Evolutionary conservation across 2,888 invertebrate species (phyloP).

Genomic region (Ophonus ardosiacus): DNA sequence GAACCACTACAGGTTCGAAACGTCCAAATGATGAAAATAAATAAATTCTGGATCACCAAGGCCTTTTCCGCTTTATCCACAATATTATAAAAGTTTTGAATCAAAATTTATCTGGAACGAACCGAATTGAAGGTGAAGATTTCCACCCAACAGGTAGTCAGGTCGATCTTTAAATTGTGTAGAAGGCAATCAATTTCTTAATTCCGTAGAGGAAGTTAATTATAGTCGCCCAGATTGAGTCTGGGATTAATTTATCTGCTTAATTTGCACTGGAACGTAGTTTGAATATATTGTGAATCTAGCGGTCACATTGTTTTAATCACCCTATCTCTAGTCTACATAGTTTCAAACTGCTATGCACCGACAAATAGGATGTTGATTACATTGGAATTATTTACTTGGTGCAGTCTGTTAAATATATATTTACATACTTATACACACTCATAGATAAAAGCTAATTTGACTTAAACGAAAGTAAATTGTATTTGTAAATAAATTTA

Average conservation of each 20-base stretch:
- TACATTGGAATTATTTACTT: neutral
- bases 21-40: too few species aligned
- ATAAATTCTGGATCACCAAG: too few species aligned
- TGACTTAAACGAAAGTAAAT: too few species aligned
- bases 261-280: conserved; percentile 8
- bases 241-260: conserved; percentile 25
- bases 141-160: too few species aligned
- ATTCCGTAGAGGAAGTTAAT: conserved; percentile 32
- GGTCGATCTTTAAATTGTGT: neutral
- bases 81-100: too few species aligned
- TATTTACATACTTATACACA: neutral
- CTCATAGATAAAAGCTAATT: too few species aligned
- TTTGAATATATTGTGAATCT: conserved; percentile 11
- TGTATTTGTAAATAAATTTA: too few species aligned
- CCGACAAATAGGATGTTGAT: neutral
- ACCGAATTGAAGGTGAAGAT: neutral
- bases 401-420: neutral
- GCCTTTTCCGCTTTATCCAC: too few species aligned
- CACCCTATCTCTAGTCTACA: neutral
- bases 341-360: neutral
- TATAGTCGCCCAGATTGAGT: conserved; percentile 6
- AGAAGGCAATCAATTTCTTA: conserved; percentile 17
- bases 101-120: neutral
- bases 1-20: too few species aligned
- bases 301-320: neutral